A percentile compares a stretch with the other conserved stretches of the same genome.
These are phyloP conservation scores for Pentamera pediparva DNA, from an alignment of 53 echinoderm and acorn worm species.

Conservation along the genomic window DNA sequence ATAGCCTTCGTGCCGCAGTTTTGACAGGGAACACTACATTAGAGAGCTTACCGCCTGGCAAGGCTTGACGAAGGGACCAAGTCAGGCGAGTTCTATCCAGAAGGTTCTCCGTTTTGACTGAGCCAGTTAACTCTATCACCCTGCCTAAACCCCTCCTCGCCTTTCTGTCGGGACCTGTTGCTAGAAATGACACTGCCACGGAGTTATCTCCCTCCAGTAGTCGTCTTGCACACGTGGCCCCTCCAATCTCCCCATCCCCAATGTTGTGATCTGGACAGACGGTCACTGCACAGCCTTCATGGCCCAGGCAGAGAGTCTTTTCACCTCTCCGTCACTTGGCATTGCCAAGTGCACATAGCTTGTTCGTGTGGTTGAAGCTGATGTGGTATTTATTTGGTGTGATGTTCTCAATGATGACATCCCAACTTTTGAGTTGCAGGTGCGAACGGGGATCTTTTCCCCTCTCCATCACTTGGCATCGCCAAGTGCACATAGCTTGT, in stretches of 20 bases:
- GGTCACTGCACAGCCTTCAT: constrained; percentile 6
- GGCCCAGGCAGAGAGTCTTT: background rate
- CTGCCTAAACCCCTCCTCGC: background rate
- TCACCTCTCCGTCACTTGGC: background rate
- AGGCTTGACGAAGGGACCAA: background rate
- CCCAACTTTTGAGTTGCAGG: too few species aligned
- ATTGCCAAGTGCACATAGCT: constrained; percentile 28
- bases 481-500: too few species aligned
- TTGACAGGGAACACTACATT: background rate
- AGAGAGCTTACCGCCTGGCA: background rate
- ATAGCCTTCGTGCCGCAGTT: too few species aligned
- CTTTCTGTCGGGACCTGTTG: constrained; percentile 1
- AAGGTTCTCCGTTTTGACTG: background rate
- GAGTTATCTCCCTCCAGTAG: constrained; percentile 1
- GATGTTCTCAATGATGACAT: constrained; percentile 32
- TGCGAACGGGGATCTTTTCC: too few species aligned
- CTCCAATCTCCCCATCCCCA: constrained; percentile 20
- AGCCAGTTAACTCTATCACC: background rate
- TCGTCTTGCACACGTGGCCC: background rate
- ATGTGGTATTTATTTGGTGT: constrained; percentile 13
- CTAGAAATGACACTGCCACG: constrained; percentile 5
- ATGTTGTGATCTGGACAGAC: background rate
- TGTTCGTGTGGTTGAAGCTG: constrained; percentile 32
- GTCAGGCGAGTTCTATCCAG: background rate
- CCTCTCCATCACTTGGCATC: too few species aligned